Conservation (phyloP, 2,113 vertebrate species). For the Ursus arctos region DNA sequence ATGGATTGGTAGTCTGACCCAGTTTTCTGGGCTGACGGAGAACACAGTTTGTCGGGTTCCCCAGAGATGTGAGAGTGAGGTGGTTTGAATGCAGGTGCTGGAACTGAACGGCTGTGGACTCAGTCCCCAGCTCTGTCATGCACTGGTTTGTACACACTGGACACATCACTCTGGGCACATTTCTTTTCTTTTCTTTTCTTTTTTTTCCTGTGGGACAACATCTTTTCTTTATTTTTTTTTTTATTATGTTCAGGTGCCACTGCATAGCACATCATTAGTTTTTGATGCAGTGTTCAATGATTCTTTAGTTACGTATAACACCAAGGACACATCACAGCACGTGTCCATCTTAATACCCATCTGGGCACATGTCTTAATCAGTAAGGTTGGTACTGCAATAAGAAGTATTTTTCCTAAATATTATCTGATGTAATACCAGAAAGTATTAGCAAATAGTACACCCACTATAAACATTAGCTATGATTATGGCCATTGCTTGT, state of each 20-base stretch:
- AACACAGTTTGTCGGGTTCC: neutral
- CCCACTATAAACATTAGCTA: neutral
- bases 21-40: neutral
- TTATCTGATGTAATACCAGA: neutral
- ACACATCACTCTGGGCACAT: neutral
- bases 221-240: too few species aligned
- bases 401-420: neutral
- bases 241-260: too few species aligned
- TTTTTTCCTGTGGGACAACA: too few species aligned
- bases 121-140: neutral
- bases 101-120: neutral
- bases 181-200: neutral
- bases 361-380: neutral
- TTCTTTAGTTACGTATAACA: too few species aligned
- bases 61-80: neutral
- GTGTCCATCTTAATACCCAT: neutral
- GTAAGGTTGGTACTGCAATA: neutral
- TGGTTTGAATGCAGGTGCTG: neutral
- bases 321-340: neutral
- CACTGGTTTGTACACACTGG: neutral
- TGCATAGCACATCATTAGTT: too few species aligned
- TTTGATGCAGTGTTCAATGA: too few species aligned
- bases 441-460: neutral
- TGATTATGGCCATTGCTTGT: neutral
- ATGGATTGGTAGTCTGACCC: conserved; percentile 54